These are phyloP conservation scores for Agonopterix subpropinquella DNA, from an alignment of 2,888 invertebrate genomes.

Conservation along the genomic window DNA sequence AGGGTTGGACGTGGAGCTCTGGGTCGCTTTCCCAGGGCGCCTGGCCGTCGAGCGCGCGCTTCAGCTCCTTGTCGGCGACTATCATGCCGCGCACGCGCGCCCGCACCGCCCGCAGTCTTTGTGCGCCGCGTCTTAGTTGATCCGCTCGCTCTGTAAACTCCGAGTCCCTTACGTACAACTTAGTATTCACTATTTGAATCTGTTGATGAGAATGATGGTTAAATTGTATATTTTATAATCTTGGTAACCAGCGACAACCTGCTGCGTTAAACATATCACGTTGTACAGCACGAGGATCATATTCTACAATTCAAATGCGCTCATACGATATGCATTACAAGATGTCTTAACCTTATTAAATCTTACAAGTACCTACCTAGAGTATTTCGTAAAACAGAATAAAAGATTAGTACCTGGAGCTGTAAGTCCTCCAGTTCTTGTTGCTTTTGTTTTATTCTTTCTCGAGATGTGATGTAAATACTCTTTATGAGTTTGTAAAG, in stretches of 20 bases:
- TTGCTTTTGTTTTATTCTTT: constrained; percentile 40
- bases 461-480: constrained; percentile 37
- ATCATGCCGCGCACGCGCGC: constrained; percentile 44
- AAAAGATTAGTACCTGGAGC: constrained; percentile 37
- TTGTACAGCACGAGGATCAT: too few relatives aligned
- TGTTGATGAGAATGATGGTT: constrained; percentile 12
- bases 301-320: too few relatives aligned
- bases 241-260: too few relatives aligned
- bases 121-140: constrained; percentile 32
- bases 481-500: constrained; percentile 43
- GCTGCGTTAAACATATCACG: too few relatives aligned
- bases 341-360: too few relatives aligned
- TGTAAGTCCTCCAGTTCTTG: constrained; percentile 53
- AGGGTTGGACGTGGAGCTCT: constrained; percentile 15
- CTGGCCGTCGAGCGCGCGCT: constrained; percentile 23
- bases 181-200: constrained; percentile 57
- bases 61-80: constrained; percentile 35
- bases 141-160: constrained; percentile 44
- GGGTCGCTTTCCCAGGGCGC: constrained; percentile 22
- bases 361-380: too few relatives aligned
- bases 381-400: too few relatives aligned
- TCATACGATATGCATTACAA: too few relatives aligned
- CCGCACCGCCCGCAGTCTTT: constrained; percentile 38
- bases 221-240: too few relatives aligned
- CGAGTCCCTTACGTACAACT: constrained; percentile 46